These are phyloP conservation scores for Ylistrum balloti DNA, from an alignment of 1,140 invertebrate species.

Conservation along the genomic window DNA sequence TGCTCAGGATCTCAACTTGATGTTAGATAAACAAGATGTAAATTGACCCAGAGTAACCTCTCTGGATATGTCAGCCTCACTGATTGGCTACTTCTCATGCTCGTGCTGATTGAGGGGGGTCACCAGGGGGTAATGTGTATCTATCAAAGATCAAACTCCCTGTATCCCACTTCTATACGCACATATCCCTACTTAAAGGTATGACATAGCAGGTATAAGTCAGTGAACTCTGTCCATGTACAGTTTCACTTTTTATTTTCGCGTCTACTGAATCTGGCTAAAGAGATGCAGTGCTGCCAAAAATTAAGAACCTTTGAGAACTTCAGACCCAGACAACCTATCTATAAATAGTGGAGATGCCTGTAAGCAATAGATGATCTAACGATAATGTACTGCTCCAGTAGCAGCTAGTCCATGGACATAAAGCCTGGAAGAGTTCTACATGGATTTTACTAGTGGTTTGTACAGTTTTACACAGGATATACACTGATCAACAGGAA, in stretches of 20 bases:
- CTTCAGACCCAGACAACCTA: background rate
- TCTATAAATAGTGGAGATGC: background rate
- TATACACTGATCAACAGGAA: background rate
- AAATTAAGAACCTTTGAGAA: slow-evolving; percentile 23
- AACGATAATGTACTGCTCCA: background rate
- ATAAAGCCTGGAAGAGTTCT: background rate
- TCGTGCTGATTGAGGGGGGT: background rate
- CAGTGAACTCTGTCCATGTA: background rate
- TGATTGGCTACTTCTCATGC: slow-evolving; percentile 23
- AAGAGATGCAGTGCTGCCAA: background rate
- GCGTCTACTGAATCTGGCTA: background rate
- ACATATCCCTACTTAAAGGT: background rate
- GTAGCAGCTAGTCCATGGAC: background rate
- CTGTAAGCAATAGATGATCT: background rate
- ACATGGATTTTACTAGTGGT: slow-evolving; percentile 8
- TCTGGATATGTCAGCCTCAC: slow-evolving; percentile 22
- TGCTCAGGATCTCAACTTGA: background rate
- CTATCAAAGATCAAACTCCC: background rate
- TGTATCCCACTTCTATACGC: background rate
- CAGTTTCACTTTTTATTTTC: slow-evolving; percentile 2
- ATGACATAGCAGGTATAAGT: background rate
- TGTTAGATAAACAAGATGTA: slow-evolving; percentile 40
- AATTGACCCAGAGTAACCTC: slow-evolving; percentile 25
- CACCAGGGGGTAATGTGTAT: slow-evolving; percentile 6
- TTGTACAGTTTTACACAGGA: background rate